Percentiles rank a stretch among this genome's conserved stretches.
phyloP scores from a whole-genome alignment of 2,888 invertebrate species.

The Nymphalis c-album region DNA sequence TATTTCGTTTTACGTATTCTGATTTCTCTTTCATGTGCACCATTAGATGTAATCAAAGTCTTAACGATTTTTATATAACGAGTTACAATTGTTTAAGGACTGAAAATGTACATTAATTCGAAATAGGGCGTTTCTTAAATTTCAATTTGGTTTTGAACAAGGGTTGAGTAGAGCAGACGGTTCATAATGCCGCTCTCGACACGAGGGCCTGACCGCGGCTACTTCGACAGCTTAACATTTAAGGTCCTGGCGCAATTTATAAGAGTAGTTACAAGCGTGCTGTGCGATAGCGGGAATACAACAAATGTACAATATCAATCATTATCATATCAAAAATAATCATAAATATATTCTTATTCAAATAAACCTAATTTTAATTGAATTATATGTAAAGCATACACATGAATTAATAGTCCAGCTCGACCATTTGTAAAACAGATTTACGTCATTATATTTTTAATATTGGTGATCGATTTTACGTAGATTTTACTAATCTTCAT shows the following conservation, averaged over 20 bases:
- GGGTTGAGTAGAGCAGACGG: conserved; percentile 62
- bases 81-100: conserved; percentile 8
- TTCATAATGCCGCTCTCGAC: conserved; percentile 76
- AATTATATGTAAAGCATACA: too few species aligned
- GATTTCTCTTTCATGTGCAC: not conserved
- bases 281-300: not conserved
- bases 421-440: too few species aligned
- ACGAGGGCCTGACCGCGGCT: conserved; percentile 73
- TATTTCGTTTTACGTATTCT: not conserved
- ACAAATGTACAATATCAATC: too few species aligned
- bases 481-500: not conserved
- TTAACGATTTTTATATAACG: not conserved
- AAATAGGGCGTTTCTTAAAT: conserved; percentile 60
- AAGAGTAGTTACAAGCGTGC: conserved; percentile 20
- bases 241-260: conserved; percentile 47
- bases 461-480: too few species aligned
- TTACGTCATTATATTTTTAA: too few species aligned
- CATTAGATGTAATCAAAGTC: not conserved
- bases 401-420: too few species aligned
- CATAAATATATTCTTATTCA: too few species aligned
- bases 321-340: too few species aligned
- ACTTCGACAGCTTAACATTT: conserved; percentile 72
- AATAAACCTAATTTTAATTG: too few species aligned
- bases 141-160: conserved; percentile 69
- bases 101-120: conserved; percentile 33